Percentiles rank a stretch among this genome's conserved stretches.
phyloP scores from a whole-genome alignment of 2,113 vertebrate genomes.

The Mesocricetus auratus region DNA sequence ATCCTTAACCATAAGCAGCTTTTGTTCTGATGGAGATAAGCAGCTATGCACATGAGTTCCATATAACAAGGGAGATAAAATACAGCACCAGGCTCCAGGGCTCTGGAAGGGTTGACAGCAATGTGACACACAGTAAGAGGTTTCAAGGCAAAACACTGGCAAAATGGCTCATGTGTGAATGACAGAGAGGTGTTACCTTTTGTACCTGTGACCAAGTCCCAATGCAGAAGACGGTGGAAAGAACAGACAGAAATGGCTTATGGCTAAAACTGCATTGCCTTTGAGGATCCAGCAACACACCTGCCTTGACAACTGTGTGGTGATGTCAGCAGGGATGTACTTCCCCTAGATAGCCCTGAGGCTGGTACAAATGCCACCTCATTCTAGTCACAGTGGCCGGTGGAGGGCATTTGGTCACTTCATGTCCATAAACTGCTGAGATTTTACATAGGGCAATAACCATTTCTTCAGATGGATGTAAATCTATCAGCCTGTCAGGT shows the following conservation, averaged over 20 bases:
- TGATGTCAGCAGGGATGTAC: neutral
- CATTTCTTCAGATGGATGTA: neutral
- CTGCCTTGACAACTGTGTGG: neutral
- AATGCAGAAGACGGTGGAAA: neutral
- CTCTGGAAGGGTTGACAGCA: neutral
- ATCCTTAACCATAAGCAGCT: neutral
- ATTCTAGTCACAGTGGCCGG: neutral
- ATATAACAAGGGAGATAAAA: neutral
- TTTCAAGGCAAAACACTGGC: neutral
- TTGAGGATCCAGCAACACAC: neutral
- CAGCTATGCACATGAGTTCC: neutral
- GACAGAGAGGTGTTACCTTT: neutral
- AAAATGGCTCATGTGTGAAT: neutral
- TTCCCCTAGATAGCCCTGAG: neutral
- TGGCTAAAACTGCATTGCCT: neutral
- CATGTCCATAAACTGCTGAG: neutral
- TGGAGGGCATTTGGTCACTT: neutral
- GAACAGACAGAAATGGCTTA: neutral
- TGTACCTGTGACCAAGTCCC: neutral
- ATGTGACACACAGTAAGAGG: fast-evolving
- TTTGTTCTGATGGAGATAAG: neutral
- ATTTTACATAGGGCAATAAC: neutral
- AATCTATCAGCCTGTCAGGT: neutral
- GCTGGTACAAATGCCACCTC: neutral
- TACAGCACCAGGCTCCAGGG: neutral